phyloP scores from a whole-genome alignment of 2,113 vertebrate genomes.

The Haemorhous mexicanus region DNA sequence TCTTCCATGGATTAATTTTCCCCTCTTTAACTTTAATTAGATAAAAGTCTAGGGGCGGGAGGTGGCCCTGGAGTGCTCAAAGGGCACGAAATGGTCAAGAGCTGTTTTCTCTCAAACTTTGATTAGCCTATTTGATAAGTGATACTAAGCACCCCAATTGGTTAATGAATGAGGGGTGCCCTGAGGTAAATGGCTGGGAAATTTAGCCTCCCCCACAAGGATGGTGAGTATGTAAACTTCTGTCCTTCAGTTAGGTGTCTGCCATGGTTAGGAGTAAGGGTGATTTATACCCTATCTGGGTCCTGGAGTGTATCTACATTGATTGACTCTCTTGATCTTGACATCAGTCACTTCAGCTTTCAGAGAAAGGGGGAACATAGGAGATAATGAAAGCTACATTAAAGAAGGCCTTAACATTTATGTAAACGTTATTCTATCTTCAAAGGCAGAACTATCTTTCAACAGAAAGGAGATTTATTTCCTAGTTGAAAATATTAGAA shows the following conservation, averaged over 20 bases:
- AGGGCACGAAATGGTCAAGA: constrained; percentile 82
- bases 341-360: constrained; percentile 75
- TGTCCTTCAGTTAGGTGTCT: constrained; percentile 50
- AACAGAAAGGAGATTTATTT: constrained; percentile 52
- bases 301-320: constrained; percentile 80
- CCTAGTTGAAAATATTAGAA: constrained; percentile 54
- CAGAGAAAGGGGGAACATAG: constrained; percentile 51
- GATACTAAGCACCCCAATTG: constrained; percentile 82
- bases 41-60: constrained; percentile 80
- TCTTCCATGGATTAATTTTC: constrained; percentile 83
- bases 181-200: constrained; percentile 63
- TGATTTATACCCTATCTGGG: constrained; percentile 76
- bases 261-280: constrained; percentile 45
- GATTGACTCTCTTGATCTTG: constrained; percentile 83
- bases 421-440: constrained; percentile 77
- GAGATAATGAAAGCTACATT: constrained; percentile 79
- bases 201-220: constrained; percentile 71
- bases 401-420: constrained; percentile 70
- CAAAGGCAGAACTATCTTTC: constrained; percentile 71
- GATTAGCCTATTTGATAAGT: constrained; percentile 88
- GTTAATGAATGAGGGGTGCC: constrained; percentile 75
- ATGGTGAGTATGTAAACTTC: constrained; percentile 55
- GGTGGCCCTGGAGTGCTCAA: constrained; percentile 80
- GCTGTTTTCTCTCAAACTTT: constrained; percentile 90
- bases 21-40: constrained; percentile 91